Evolutionary conservation across 2,797 vertebrate species (phyloP), one percentile per base, ranked within the genome.

Genomic region (Echeneis naucrates): DNA sequence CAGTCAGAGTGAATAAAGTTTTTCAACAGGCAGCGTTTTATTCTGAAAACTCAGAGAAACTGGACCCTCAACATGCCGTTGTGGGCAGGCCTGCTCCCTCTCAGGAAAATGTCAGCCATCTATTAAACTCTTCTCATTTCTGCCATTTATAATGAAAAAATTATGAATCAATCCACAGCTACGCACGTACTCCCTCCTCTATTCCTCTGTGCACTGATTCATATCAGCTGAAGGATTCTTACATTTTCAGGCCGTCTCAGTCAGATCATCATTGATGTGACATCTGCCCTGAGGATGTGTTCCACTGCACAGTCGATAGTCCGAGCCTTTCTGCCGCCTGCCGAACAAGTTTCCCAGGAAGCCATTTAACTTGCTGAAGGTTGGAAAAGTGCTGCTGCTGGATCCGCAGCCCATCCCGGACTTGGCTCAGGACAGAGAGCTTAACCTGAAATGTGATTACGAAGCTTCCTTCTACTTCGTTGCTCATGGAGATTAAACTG

Each of bases 371-470:
- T 91, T 91, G 73, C 84, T 89, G 24, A 37, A 89, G 1, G 21
- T 65, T 8, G 89, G 85, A 0, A 82, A 86, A 72, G 44, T 87
- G 85, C 62, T 87, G 87, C 56, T 40, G 24, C 27, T 1, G 61
- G 47, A 8, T 72, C 62, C 62, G 63, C 27, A 61, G n/a, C 17
- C 70, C 33, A 45, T 58, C n/a, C 47, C 38, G 37, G 27, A 47
- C 37, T 21, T 26, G 26, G 42, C 55, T 21, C 24, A 35, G 16
- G 74, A 62, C 56, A 32, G 42, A 30, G 8, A 58, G n/a, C 53
- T 65, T 53, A 30, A 50, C 48, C 53, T 53, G 13, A 71, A 73
- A 58, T 66, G 55, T 45, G 77, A 89, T 85, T 57, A 71, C 0
- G n/a, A 61, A 27, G 81, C 76, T 54, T 56, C 77, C 47, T 83